These are phyloP conservation scores for Chrysaora quinquecirrha DNA, from an alignment of 30 jellyfish, hydroid and myxozoan species.

Conservation along the genomic window DNA sequence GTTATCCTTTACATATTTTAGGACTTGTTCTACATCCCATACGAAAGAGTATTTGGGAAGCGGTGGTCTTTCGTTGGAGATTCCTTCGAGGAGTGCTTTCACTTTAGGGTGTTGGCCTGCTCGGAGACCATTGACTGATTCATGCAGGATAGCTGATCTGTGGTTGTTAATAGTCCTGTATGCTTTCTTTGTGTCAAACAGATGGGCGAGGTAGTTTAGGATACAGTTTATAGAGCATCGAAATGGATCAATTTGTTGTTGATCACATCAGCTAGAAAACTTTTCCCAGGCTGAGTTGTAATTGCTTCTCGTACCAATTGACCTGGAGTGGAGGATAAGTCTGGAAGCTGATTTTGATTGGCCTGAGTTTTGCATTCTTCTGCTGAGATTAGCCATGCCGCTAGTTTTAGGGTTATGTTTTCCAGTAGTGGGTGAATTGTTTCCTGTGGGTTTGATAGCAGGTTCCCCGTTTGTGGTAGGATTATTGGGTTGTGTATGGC, in stretches of 20 bases:
- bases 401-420: constrained; percentile 44
- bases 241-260: constrained; percentile 50
- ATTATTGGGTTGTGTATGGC: constrained; percentile 21
- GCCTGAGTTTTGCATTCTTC: constrained; percentile 8
- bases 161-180: constrained; percentile 26
- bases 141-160: constrained; percentile 30
- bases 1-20: neutral
- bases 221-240: constrained; percentile 21
- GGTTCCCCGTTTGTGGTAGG: constrained; percentile 13
- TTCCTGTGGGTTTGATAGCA: constrained; percentile 26
- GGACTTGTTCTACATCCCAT: constrained; percentile 24
- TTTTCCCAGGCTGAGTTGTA: constrained; percentile 52
- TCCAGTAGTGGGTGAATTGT: constrained; percentile 10
- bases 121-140: neutral
- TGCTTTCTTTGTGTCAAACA: constrained; percentile 18
- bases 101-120: constrained; percentile 31
- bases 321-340: constrained; percentile 35
- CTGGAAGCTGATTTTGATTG: constrained; percentile 31
- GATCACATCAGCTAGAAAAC: constrained; percentile 35
- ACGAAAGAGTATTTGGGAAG: constrained; percentile 11
- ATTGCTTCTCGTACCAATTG: constrained; percentile 29
- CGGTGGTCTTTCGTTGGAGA: constrained; percentile 33
- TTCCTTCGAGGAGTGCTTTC: constrained; percentile 3
- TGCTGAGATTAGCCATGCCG: constrained; percentile 41
- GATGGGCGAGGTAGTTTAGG: constrained; percentile 19